A percentile compares a stretch with the other conserved stretches of the same genome.
These are phyloP conservation scores for Labrus mixtus DNA, from an alignment of 2,113 vertebrate genomes.

Conservation along the genomic window DNA sequence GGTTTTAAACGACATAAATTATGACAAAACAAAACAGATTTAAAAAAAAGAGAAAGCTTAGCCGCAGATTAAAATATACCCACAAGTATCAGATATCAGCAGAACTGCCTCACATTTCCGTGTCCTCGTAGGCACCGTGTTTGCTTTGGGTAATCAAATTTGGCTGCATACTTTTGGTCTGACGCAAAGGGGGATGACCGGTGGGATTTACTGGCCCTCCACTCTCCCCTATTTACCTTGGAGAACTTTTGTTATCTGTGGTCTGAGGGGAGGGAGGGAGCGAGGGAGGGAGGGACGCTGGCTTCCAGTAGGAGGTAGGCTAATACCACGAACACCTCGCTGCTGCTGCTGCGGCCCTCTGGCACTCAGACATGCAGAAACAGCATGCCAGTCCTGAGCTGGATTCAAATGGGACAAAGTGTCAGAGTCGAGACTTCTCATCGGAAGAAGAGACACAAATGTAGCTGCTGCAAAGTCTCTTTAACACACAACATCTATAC, in stretches of 20 bases:
- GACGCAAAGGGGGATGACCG: constrained; percentile 71
- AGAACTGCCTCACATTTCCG: constrained; percentile 47
- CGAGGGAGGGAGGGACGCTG: constrained; percentile 16
- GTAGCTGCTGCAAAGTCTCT: too few species aligned
- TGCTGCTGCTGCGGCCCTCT: constrained; percentile 33
- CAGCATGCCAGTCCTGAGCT: constrained; percentile 15
- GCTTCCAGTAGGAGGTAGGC: constrained; percentile 82
- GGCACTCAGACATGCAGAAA: constrained; percentile 28
- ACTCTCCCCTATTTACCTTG: constrained; percentile 69
- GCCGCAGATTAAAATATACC: constrained; percentile 65
- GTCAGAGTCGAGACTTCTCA: constrained; percentile 29
- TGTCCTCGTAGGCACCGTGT: constrained; percentile 70
- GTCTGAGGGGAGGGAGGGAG: constrained; percentile 53
- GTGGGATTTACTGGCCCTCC: constrained; percentile 72
- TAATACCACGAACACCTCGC: constrained; percentile 68
- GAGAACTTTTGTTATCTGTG: constrained; percentile 71
- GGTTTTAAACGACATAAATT: constrained; percentile 64
- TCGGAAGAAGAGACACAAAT: too few species aligned
- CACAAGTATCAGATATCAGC: constrained; percentile 65
- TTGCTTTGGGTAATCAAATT: constrained; percentile 77
- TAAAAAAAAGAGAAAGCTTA: constrained; percentile 39
- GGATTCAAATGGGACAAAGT: constrained; percentile 37
- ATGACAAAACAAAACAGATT: constrained; percentile 65
- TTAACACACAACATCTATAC: too few species aligned
- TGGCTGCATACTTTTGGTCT: constrained; percentile 71